phyloP scores from a whole-genome alignment of 1,140 invertebrate genomes.

The Goniozus legneri region DNA sequence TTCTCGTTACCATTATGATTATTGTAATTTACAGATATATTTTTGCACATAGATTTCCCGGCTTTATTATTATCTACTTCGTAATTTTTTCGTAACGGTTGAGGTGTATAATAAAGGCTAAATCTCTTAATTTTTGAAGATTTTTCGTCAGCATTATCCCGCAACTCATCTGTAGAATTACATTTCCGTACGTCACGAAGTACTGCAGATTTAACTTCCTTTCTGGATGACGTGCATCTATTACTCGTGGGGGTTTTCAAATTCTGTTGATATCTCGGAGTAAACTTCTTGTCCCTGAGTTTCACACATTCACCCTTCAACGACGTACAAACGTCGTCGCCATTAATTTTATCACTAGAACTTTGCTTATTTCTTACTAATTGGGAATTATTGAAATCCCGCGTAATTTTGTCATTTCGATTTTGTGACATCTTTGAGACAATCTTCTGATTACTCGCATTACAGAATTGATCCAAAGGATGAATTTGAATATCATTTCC shows the following conservation, averaged over 20 bases:
- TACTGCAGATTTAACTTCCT: too few species aligned
- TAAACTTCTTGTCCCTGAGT: constrained; percentile 28
- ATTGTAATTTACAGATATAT: neutral
- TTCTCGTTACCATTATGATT: constrained; percentile 17
- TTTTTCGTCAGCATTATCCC: constrained; percentile 30
- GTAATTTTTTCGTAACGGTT: constrained; percentile 37
- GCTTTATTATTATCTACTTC: constrained; percentile 30
- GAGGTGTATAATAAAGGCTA: constrained; percentile 44
- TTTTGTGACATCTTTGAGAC: too few species aligned
- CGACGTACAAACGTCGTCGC: too few species aligned
- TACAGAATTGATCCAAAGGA: too few species aligned
- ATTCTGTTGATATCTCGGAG: constrained; percentile 5
- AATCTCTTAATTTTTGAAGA: constrained; percentile 35
- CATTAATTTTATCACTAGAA: too few species aligned
- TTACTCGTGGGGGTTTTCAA: constrained; percentile 17
- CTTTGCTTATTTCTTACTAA: too few species aligned
- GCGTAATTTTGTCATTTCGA: too few species aligned
- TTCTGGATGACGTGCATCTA: too few species aligned
- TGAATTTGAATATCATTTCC: too few species aligned
- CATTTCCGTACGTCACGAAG: constrained; percentile 27
- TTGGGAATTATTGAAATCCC: too few species aligned
- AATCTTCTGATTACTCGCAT: too few species aligned
- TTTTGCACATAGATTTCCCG: constrained; percentile 23
- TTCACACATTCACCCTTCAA: too few species aligned
- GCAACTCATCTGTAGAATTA: constrained; percentile 39